Percentiles rank a stretch among this genome's conserved stretches.
Conservation (phyloP, 1,140 invertebrate species). For the Ptiloglossa arizonensis region DNA sequence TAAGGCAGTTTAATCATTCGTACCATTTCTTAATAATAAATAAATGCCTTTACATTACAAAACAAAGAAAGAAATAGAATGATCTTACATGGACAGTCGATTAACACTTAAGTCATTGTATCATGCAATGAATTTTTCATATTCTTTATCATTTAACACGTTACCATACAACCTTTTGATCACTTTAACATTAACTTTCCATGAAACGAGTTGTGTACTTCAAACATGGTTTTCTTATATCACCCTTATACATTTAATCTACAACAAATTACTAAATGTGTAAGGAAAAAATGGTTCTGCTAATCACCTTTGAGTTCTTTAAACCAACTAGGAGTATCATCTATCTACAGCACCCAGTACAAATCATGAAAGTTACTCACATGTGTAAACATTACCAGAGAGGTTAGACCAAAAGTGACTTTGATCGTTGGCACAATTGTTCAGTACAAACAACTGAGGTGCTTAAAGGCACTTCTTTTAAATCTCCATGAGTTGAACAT, state of each 20-base stretch:
- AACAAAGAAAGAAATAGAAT: neutral
- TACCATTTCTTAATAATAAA: neutral
- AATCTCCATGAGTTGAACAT: neutral
- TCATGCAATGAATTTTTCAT: conserved; percentile 17
- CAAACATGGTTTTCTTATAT: neutral
- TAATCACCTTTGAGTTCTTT: neutral
- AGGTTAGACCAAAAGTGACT: conserved; percentile 8
- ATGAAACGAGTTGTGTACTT: neutral
- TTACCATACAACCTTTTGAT: conserved; percentile 4
- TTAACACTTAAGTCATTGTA: neutral
- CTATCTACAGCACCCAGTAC: conserved; percentile 41
- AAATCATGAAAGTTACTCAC: conserved; percentile 49
- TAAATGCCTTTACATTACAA: neutral
- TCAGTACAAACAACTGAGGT: neutral
- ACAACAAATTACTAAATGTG: neutral
- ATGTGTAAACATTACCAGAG: conserved; percentile 24
- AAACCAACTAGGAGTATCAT: neutral
- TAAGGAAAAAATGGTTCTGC: neutral
- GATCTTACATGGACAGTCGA: neutral
- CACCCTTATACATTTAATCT: neutral
- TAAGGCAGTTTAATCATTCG: neutral
- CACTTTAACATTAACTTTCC: neutral
- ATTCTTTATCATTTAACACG: neutral
- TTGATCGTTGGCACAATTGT: neutral
- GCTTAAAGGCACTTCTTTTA: conserved; percentile 25